These are phyloP conservation scores for Coremacera marginata DNA, from an alignment of 2,888 invertebrate species.

Conservation along the genomic window DNA sequence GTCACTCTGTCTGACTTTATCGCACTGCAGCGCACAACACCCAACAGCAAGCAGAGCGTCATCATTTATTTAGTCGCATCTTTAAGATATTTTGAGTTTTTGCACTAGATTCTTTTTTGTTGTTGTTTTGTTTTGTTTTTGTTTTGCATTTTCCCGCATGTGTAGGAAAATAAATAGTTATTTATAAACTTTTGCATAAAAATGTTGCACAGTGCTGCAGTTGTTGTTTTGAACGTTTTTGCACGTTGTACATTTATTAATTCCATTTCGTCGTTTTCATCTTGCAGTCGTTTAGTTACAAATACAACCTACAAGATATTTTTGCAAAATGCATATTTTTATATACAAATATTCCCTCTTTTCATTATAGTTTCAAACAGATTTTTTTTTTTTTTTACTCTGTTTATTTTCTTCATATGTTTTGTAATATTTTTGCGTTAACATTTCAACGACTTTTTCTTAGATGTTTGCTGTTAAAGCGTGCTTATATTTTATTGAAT, in stretches of 20 bases:
- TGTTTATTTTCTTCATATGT: too few relatives aligned
- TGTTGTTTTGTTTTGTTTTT: background rate
- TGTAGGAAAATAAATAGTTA: slow-evolving; percentile 30
- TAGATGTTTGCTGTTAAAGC: too few relatives aligned
- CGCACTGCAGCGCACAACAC: too few relatives aligned
- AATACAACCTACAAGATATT: background rate
- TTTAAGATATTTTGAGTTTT: slow-evolving; percentile 8
- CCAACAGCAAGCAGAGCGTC: background rate
- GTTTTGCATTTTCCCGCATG: slow-evolving; percentile 7
- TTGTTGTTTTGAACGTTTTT: background rate
- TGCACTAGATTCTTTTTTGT: background rate
- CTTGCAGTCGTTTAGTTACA: background rate
- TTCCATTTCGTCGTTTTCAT: too few relatives aligned
- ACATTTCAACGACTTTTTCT: too few relatives aligned
- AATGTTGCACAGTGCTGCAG: slow-evolving; percentile 11
- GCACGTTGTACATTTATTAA: too few relatives aligned
- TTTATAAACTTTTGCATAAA: slow-evolving; percentile 32
- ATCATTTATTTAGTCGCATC: slow-evolving; percentile 15
- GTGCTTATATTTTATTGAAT: too few relatives aligned
- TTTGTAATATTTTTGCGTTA: too few relatives aligned
- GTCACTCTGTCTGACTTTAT: too few relatives aligned
- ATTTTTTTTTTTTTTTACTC: too few relatives aligned
- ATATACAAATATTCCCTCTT: background rate
- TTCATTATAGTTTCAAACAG: too few relatives aligned
- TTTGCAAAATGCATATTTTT: background rate